Conservation (phyloP, 2,888 invertebrate genomes). For the Gandaritis pyraliata region DNA sequence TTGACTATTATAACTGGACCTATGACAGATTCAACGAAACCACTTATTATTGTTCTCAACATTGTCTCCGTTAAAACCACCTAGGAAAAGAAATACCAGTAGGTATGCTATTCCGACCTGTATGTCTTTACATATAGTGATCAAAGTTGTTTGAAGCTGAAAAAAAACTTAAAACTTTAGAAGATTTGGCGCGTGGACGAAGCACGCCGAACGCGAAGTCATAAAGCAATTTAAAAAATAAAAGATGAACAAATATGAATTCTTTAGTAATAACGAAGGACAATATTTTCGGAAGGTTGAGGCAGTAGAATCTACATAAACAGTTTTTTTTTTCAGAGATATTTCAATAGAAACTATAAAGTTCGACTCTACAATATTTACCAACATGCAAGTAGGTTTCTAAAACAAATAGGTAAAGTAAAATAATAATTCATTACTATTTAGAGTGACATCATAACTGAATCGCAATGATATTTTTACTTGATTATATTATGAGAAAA, state of each 20-base stretch:
- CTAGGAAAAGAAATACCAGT: conserved; percentile 7
- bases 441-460: background rate
- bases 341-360: background rate
- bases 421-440: too few relatives aligned
- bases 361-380: background rate
- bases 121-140: background rate
- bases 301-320: conserved; percentile 48
- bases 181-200: conserved; percentile 62
- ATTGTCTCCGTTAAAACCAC: conserved; percentile 35
- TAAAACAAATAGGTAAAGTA: too few relatives aligned
- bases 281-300: conserved; percentile 71
- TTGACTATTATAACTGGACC: conserved; percentile 33
- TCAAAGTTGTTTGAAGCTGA: conserved; percentile 12
- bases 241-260: conserved; percentile 60
- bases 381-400: background rate
- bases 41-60: conserved; percentile 30
- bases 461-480: too few relatives aligned
- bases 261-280: conserved; percentile 64
- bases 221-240: conserved; percentile 69
- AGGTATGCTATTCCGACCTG: background rate
- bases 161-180: conserved; percentile 26
- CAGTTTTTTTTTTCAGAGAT: conserved; percentile 46
- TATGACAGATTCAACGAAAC: conserved; percentile 29
- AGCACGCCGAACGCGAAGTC: conserved; percentile 71
- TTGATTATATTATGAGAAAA: too few relatives aligned